Base-by-base conservation (phyloP, 2,797 vertebrate species). In the Pygocentrus nattereri region DNA sequence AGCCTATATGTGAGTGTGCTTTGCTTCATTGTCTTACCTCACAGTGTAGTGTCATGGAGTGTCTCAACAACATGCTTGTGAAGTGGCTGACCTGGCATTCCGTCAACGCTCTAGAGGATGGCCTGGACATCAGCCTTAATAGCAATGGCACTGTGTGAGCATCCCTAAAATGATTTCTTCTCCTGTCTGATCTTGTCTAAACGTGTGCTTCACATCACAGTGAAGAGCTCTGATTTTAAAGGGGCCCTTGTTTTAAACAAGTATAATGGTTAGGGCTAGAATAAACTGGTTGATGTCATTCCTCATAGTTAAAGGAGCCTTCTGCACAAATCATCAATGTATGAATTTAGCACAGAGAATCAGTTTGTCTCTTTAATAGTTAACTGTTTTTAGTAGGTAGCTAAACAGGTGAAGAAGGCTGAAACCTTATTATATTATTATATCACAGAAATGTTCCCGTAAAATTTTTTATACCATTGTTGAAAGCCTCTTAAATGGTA, bases 31-130 rank as follows among this genome's bases (percentile, higher is more conserved):
- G 58, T 83, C 16, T 31, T 56, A 23, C 8, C 0, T 68, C 82
- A 79, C 90, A 99, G 98, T 97, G 97, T 90, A 96, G 95, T 85
- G 85, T 98, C 86, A 90, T 99, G 7, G 96, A 98, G 84, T 95
- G 92, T 90, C 90, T 99, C 68, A 97, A 93, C 89, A 93, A 90
- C 52, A 95, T 99, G 90, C 88, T 99, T 83, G 81, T 94, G 80
- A 99, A 97, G 90, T 99, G 97, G 97, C 92, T 99, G 88, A 95
- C 93, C 79, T 95, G 94, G 94, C 95, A 95, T 44, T 89, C 92
- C 0, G 80, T 91, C 65, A 93, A 95, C 8, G 78, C 93, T 76
- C 83, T 91, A 76, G 92, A 93, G 69, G 92, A 94, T 0, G 88
- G 93, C 73, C 82, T 94, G 85, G 94, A 95, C 88, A 93, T 94